Evolutionary conservation across 2,888 invertebrate species (phyloP).

Genomic region (Hedya salicella): DNA sequence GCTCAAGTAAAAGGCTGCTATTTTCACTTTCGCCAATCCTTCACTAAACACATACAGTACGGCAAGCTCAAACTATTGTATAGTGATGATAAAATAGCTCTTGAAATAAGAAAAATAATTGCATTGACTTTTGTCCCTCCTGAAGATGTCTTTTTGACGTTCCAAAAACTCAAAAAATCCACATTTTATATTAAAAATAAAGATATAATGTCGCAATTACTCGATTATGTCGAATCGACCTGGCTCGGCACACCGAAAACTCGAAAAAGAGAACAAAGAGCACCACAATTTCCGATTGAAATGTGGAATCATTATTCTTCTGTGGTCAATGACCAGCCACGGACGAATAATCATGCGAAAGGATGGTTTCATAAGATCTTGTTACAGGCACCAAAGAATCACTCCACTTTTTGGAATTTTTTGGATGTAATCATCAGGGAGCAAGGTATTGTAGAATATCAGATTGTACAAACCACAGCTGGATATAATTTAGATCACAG

Average conservation of each 20-base stretch:
- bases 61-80: slow-evolving; percentile 3
- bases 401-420: not conserved
- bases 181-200: slow-evolving; percentile 1
- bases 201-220: not conserved
- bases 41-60: not conserved
- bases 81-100: not conserved
- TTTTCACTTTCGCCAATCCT: slow-evolving; percentile 1
- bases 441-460: not conserved
- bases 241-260: not conserved
- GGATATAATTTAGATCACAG: not conserved
- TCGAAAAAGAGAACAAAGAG: not conserved
- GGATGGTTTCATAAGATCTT: not conserved
- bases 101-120: not conserved
- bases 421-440: not conserved
- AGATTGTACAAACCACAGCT: not conserved
- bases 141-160: not conserved
- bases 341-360: not conserved
- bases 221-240: not conserved
- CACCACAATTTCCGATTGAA: not conserved
- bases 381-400: not conserved
- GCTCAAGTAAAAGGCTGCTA: not conserved
- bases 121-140: not conserved
- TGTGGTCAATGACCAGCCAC: slow-evolving; percentile 6
- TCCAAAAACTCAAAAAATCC: not conserved
- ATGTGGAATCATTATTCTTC: slow-evolving; percentile 5